These are phyloP conservation scores for Siniperca obscura DNA, from an alignment of 2,797 vertebrate genomes.

Conservation along the genomic window DNA sequence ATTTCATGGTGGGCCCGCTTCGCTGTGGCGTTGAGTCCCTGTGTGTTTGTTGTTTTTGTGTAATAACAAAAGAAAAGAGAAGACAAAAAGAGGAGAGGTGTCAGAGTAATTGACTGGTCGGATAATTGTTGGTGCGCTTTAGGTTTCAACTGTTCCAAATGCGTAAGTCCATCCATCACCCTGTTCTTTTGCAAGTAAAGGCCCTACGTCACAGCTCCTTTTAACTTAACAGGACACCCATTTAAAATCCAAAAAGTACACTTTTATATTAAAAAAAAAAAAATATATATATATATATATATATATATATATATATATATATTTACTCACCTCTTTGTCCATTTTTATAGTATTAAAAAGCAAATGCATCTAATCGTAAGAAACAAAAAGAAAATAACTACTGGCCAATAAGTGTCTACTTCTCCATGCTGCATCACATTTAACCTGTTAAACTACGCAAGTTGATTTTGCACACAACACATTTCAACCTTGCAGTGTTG, in stretches of 20 bases:
- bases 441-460: constrained; percentile 1
- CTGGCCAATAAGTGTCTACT: background rate
- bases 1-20: constrained; percentile 30
- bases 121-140: constrained; percentile 17
- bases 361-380: background rate
- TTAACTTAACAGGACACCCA: constrained; percentile 2
- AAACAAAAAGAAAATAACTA: background rate
- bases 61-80: constrained; percentile 26
- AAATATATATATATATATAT: background rate
- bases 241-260: background rate
- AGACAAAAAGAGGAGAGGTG: background rate
- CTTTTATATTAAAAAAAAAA: background rate
- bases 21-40: constrained; percentile 20
- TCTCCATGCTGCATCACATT: background rate
- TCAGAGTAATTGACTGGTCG: constrained; percentile 5
- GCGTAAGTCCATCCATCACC: constrained; percentile 30
- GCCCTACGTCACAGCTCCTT: constrained; percentile 31
- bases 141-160: constrained; percentile 51
- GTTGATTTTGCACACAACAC: constrained; percentile 26
- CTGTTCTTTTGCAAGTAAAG: constrained; percentile 1
- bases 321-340: background rate
- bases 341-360: background rate
- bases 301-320: background rate
- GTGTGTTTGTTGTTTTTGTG: constrained; percentile 59
- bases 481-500: constrained; percentile 32